Percentiles rank a stretch among this genome's conserved stretches.
phyloP scores from a whole-genome alignment of 2,797 vertebrate genomes.

The Monodelphis domestica region DNA sequence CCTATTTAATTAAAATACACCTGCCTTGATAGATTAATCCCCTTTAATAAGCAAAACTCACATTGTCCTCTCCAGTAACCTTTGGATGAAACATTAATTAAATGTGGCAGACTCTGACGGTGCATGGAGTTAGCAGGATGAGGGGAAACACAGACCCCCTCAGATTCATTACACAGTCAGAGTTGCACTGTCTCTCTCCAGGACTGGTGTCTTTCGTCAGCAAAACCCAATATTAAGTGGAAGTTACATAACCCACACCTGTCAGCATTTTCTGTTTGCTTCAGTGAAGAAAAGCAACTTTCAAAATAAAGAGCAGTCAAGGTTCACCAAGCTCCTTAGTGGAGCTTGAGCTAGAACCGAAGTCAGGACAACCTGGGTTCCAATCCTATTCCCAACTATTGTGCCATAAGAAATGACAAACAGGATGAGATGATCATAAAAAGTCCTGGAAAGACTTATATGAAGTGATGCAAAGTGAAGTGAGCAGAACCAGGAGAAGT shows the following conservation, averaged over 20 bases:
- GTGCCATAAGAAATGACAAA: too few species aligned
- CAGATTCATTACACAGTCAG: background rate
- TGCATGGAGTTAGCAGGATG: background rate
- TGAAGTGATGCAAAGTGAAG: too few species aligned
- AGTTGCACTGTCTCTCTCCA: background rate
- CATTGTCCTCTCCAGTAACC: slow-evolving; percentile 51
- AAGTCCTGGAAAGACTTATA: too few species aligned
- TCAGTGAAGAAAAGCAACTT: background rate
- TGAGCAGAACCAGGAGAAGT: too few species aligned
- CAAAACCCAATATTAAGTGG: background rate
- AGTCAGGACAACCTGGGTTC: background rate
- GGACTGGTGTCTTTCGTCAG: background rate
- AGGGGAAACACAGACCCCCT: slow-evolving; percentile 3
- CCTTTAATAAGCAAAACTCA: slow-evolving; percentile 52
- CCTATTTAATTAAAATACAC: slow-evolving; percentile 49
- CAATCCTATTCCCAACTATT: too few species aligned
- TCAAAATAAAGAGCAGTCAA: background rate
- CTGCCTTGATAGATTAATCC: slow-evolving; percentile 45
- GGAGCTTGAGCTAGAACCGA: background rate
- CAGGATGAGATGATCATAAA: too few species aligned
- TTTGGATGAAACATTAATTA: slow-evolving; percentile 69
- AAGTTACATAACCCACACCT: slow-evolving; percentile 1
- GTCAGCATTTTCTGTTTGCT: background rate
- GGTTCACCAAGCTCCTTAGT: background rate
- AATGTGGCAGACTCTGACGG: slow-evolving; percentile 38